Evolutionary conservation across 1,140 invertebrate species (phyloP).

Genomic region (roundworm (Caenorhabditis elegans)): DNA sequence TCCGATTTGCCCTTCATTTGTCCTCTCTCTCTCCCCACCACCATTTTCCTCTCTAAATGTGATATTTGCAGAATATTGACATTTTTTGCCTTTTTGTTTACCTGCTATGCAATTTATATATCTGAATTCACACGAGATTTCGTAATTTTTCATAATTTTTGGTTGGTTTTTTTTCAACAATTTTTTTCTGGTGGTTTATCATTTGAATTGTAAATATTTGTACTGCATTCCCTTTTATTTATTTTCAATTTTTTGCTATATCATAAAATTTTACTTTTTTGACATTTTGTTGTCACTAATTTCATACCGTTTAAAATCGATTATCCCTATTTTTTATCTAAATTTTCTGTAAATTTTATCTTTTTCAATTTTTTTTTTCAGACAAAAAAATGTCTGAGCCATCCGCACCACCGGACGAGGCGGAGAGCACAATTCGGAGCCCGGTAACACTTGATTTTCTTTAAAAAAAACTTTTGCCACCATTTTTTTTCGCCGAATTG

Average conservation of each 20-base stretch:
- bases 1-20: not conserved
- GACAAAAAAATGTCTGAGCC: not conserved
- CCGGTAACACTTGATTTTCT: not conserved
- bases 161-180: not conserved
- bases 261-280: not conserved
- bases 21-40: not conserved
- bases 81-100: not conserved
- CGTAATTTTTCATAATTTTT: not conserved
- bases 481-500: too few species aligned
- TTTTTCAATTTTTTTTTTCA: too few species aligned
- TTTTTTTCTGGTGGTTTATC: not conserved
- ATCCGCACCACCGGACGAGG: conserved; percentile 26
- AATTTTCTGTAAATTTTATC: too few species aligned
- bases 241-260: not conserved
- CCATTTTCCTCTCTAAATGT: too few species aligned
- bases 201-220: not conserved
- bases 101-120: too few species aligned
- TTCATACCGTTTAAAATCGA: too few species aligned
- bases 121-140: too few species aligned
- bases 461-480: not conserved
- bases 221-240: not conserved
- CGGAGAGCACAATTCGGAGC: not conserved
- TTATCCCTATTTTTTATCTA: too few species aligned
- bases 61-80: too few species aligned
- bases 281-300: too few species aligned